Base-by-base conservation (phyloP, 2,888 invertebrate species). In the Hirtodrosophila confusa region DNA sequence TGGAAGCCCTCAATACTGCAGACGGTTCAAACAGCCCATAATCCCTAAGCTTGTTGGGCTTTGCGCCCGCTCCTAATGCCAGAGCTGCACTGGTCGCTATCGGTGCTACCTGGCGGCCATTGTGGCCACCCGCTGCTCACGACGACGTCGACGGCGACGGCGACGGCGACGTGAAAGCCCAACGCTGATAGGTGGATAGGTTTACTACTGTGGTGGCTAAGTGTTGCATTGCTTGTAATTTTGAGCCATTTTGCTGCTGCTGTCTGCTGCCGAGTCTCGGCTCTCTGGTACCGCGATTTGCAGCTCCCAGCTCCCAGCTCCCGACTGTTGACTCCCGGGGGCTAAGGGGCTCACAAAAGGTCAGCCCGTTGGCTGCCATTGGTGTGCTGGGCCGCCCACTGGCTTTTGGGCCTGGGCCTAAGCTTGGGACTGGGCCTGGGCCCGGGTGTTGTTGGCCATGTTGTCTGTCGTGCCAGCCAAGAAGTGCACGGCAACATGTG, bases 401-500 rank as follows among this genome's bases (percentile, higher is more conserved):
- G 62, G 47, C 66, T 71, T 48, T 41, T 23, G 49, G 40, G 6
- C 1, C 6, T 27, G 27, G 6, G 27, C 1, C 27, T 27, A 3
- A 3, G 3, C 1, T 2, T 17, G 17, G 6, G 27, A 27, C 27
- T 27, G 6, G 27, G 3, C 1, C 17, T 17, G 17, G 17, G 17
- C 17, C 43, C 53, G 67, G 47, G 55, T 64, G 49, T 66, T 60
- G 56, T 54, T 65, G 61, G 62, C 56, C 60, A 60, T 66, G 74
- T 66, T 63, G 56, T 31, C 57, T 72, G 86, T 86, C 80, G 86
- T 86, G 87, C 76, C 61, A 64, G 67, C 44, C 56, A 48, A 69
- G 69, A 75, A 75, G 79, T 78, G 78, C 76, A 79, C 58, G 75
- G 78, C 87, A 78, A 86, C 85, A 86, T 86, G 80, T 86, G 85